Evolutionary conservation across 2,797 vertebrate genomes (phyloP).

Genomic region (Odontamblyopus rebecca): DNA sequence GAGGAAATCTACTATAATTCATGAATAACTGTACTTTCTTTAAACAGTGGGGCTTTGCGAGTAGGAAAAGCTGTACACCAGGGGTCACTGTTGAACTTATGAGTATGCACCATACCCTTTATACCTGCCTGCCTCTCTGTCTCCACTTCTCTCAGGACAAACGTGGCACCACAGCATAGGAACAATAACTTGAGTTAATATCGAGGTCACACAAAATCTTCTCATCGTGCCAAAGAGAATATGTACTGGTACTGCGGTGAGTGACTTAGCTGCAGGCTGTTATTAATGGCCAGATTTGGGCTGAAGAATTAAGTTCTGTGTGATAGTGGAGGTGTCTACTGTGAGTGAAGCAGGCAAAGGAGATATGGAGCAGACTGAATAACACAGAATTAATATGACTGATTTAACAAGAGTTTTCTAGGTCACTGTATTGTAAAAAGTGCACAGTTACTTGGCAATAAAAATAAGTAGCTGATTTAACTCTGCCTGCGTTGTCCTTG

Average conservation of each 20-base stretch:
- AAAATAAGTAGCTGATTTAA: not conserved
- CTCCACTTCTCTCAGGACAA: constrained; percentile 25
- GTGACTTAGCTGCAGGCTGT: constrained; percentile 42
- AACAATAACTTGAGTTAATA: constrained; percentile 72
- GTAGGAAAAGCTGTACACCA: constrained; percentile 50
- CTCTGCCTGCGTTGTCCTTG: not conserved
- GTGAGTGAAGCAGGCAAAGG: constrained; percentile 30
- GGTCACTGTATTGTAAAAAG: constrained; percentile 29
- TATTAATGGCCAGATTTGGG: constrained; percentile 45
- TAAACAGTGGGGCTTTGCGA: constrained; percentile 2
- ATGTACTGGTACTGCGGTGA: constrained; percentile 64
- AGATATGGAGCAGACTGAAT: constrained; percentile 43
- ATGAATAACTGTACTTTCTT: not conserved
- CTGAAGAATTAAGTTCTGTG: constrained; percentile 62
- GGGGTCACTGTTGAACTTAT: constrained; percentile 71
- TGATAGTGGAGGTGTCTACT: constrained; percentile 34
- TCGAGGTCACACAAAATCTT: constrained; percentile 74
- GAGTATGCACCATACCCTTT: constrained; percentile 10
- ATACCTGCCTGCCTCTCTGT: not conserved
- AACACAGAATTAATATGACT: constrained; percentile 48
- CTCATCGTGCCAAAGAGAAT: constrained; percentile 74
- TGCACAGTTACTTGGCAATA: not conserved
- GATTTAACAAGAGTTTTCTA: constrained; percentile 43
- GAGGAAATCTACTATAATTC: not conserved
- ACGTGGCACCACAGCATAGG: constrained; percentile 52